Percentiles rank a stretch among this genome's conserved stretches.
Conservation (phyloP, 2,888 invertebrate genomes). For the Protophormia terraenovae region DNA sequence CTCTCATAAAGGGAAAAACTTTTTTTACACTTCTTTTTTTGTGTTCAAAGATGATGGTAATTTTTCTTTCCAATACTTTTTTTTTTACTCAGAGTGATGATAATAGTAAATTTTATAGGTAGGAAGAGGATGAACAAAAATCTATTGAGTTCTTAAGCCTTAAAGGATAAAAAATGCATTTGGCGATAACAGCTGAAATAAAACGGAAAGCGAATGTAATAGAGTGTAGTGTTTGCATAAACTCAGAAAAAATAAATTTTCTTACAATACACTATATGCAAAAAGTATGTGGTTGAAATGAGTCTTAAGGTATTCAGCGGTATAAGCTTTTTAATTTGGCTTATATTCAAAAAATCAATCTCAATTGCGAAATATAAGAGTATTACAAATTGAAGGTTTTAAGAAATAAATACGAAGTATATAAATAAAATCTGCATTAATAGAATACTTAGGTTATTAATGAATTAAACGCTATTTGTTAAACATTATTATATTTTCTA, state of each 20-base stretch:
- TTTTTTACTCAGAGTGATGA: not conserved
- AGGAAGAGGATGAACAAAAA: not conserved
- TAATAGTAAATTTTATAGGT: conserved; percentile 14
- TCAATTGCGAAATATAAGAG: too few relatives aligned
- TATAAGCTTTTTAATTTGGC: not conserved
- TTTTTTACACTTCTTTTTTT: not conserved
- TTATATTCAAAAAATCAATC: not conserved
- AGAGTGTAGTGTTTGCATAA: conserved; percentile 1
- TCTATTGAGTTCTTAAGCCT: conserved; percentile 35
- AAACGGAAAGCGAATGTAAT: conserved; percentile 31
- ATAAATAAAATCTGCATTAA: too few relatives aligned
- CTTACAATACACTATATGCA: not conserved
- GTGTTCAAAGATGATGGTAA: conserved; percentile 13
- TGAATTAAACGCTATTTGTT: too few relatives aligned
- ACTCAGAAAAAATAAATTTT: not conserved
- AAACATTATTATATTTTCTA: too few relatives aligned
- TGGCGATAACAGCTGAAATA: conserved; percentile 5
- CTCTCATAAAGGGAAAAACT: not conserved
- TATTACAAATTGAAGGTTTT: too few relatives aligned
- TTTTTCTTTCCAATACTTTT: not conserved
- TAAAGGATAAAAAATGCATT: conserved; percentile 25
- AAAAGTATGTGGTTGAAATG: not conserved
- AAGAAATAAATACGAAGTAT: too few relatives aligned
- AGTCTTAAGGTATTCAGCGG: not conserved
- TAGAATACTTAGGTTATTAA: too few relatives aligned